Evolutionary conservation across 1,140 invertebrate species (phyloP).

Genomic region (Lepidurus arcticus): DNA sequence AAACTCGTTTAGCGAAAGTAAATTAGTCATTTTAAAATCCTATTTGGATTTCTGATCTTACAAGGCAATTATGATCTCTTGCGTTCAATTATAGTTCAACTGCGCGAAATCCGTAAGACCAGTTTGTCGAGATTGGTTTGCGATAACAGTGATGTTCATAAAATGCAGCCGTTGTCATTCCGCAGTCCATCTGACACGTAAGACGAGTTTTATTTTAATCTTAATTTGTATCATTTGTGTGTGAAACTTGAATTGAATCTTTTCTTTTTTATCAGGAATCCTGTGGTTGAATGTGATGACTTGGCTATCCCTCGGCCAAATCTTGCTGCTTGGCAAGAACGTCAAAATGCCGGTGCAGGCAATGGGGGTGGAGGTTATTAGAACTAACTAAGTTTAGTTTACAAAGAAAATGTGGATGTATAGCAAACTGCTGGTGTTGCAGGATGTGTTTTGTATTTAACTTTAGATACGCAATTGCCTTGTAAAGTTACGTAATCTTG

Average conservation of each 20-base stretch:
- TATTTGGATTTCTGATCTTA: not conserved
- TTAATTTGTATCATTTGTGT: not conserved
- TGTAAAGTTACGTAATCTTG: not conserved
- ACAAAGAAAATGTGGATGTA: not conserved
- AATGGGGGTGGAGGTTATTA: not conserved
- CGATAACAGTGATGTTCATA: slow-evolving; percentile 67
- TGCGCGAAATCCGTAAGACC: slow-evolving; percentile 75
- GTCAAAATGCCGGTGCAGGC: not conserved
- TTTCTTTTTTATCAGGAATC: slow-evolving; percentile 25
- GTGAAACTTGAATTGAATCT: not conserved
- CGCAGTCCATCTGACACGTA: slow-evolving; percentile 45
- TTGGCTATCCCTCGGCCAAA: slow-evolving; percentile 23
- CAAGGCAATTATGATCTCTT: slow-evolving; percentile 38
- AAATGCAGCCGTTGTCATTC: slow-evolving; percentile 51
- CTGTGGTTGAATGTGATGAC: slow-evolving; percentile 28
- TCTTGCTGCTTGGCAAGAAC: slow-evolving; percentile 30
- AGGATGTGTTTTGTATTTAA: not conserved
- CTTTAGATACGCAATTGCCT: not conserved
- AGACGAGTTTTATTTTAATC: slow-evolving; percentile 38
- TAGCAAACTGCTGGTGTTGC: not conserved
- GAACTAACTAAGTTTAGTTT: not conserved
- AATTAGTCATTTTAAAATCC: slow-evolving; percentile 6
- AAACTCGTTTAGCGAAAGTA: slow-evolving; percentile 43
- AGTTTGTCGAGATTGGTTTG: slow-evolving; percentile 78
- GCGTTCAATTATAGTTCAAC: slow-evolving; percentile 72